Evolutionary conservation across 2,797 vertebrate species (phyloP), one percentile per base, ranked within the genome.

Genomic region (Bufotes viridis): DNA sequence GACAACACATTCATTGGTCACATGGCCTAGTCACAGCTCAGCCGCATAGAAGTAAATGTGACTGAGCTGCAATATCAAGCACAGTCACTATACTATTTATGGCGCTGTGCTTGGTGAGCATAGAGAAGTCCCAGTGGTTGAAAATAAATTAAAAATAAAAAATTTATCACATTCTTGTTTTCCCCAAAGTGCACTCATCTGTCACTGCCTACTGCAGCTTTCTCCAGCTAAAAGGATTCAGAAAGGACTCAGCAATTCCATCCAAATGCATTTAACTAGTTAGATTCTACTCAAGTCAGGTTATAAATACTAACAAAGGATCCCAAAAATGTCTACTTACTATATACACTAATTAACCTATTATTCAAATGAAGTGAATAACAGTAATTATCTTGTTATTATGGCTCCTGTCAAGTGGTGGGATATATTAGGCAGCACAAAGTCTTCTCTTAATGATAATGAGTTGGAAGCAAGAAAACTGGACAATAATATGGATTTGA

Each of bases 81-180:
- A 42, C 42, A 42, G 42, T 5, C 42, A 5, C 42, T 42, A 42
- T 42, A 42, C 42, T 42, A 42, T 42, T 42, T 42, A 6, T 6
- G 6, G 3, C 42, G 3, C 42, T 42, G 42, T 42, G 42, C 42
- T 42, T 42, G 42, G 42, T 42, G 42, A 42, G 42, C 42, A 42
- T 5, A 42, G 42, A 42, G 42, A 42, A 58, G 67, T 80, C 74
- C 51, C 82, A 74, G 65, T 34, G 65, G 75, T 74, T 34, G 8
- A 85, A 84, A 81, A 63, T 55, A 85, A 74, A 84, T 80, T 29
- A 85, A 85, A 72, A 88, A 88, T 63, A 74, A 84, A 88, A 88
- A 80, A 85, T 81, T 80, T 80, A 88, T 81, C 55, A 51, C 87
- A 61, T 78, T 63, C 55, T 22, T 81, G 75, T 74, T 81, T 78